phyloP scores from a whole-genome alignment of 2,888 invertebrate genomes.

The Netelia virgata region DNA sequence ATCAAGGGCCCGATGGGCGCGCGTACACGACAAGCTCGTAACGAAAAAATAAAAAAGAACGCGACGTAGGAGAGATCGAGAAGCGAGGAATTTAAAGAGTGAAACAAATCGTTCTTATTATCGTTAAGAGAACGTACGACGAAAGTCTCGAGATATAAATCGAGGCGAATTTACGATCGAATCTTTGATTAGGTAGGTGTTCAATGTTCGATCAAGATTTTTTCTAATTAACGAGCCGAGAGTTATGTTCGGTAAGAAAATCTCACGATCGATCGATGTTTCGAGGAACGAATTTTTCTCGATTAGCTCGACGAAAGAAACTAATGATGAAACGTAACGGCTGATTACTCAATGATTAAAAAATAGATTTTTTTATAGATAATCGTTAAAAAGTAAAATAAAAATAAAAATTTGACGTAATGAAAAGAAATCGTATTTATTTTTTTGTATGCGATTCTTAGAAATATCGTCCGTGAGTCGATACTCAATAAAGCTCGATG shows the following conservation, averaged over 20 bases:
- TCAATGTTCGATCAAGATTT: too few species aligned
- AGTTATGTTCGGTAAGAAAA: too few species aligned
- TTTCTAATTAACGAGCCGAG: too few species aligned
- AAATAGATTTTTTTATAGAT: too few species aligned
- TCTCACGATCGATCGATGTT: too few species aligned
- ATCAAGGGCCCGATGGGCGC: constrained; percentile 51
- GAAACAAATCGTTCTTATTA: constrained; percentile 44
- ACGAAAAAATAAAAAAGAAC: not conserved
- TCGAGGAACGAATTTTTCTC: too few species aligned
- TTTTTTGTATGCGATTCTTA: not conserved
- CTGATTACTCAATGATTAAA: too few species aligned
- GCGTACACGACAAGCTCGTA: not conserved
- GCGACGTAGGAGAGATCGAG: constrained; percentile 12
- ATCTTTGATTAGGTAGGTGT: too few species aligned
- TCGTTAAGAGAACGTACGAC: constrained; percentile 13
- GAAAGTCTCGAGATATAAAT: constrained; percentile 29
- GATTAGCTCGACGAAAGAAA: too few species aligned
- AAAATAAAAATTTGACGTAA: too few species aligned
- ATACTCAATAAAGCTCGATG: constrained; percentile 42
- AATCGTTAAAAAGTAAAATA: too few species aligned
- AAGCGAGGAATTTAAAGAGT: constrained; percentile 17
- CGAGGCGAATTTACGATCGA: constrained; percentile 24
- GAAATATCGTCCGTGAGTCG: constrained; percentile 12
- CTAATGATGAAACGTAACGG: too few species aligned
- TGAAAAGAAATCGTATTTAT: not conserved